Base-by-base conservation (phyloP, 2,797 vertebrate species). In the Silurus aristotelis region DNA sequence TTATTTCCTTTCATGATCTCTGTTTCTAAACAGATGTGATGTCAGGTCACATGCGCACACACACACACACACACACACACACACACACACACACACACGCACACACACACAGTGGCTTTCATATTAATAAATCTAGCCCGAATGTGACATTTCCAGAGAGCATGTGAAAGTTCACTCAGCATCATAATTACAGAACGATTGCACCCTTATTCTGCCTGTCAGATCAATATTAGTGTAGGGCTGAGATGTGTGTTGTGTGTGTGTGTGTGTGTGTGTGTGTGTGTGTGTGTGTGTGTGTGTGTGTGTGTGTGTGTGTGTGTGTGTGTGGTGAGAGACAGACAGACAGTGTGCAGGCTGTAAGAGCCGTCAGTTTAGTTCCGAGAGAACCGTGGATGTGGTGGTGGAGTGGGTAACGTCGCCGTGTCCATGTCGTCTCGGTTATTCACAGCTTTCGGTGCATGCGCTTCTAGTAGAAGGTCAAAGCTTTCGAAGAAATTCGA, bases 181-280 rank as follows among this genome's bases (percentile, higher is more conserved):
- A 81, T 86, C 86, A 82, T 89, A 89, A 91, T 89, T 89, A 88
- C 84, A 87, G 85, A 75, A 73, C 68, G 78, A 87, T 82, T 73
- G 38, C 31, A 88, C 85, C 84, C 84, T 85, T 86, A 89, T 87
- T 81, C 80, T 78, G 81, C 70, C 84, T 86, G 89, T 87, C 86
- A 87, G 84, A 90, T 87, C 87, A 89, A 88, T 86, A 88, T 77
- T 67, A 72, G 88, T 61, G 83, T 66, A 43, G 83, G 71, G 81
- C 75, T 70, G 64, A 79, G 81, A 63, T 84, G 15, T 52, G 85
- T 73, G 84, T n/a, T 68, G 75, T 27, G 64, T 63, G 17, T 27
- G 20, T 60, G 27, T 31, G 55, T 77, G 31, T 31, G 31, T 31
- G 31, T 31, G 31, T 31, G 31, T 31, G 38, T 38, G 38, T 38